Percentiles rank a stretch among this genome's conserved stretches.
Conservation (phyloP, 1,140 invertebrate species). For the Brachionus calyciflorus region DNA sequence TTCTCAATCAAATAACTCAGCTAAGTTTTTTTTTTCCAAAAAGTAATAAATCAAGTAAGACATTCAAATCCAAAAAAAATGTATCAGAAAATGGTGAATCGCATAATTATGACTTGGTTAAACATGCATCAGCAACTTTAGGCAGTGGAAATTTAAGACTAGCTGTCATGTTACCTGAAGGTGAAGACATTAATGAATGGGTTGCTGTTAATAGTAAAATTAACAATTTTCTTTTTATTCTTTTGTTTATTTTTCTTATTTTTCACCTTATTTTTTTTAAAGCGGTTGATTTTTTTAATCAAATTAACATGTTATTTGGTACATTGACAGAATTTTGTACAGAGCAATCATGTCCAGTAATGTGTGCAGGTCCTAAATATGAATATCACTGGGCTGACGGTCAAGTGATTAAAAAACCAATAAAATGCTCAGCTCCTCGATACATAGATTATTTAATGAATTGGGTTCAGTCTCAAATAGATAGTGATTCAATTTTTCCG, state of each 20-base stretch:
- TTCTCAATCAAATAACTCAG: slow-evolving; percentile 12
- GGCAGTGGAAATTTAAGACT: slow-evolving; percentile 92
- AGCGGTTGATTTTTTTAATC: slow-evolving; percentile 99
- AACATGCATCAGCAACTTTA: slow-evolving; percentile 94
- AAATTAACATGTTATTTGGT: slow-evolving; percentile 99
- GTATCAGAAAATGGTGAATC: slow-evolving; percentile 4
- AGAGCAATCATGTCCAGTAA: slow-evolving; percentile 92
- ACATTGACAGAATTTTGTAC: slow-evolving; percentile 99
- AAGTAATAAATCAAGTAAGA: slow-evolving; percentile 76
- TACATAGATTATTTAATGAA: slow-evolving; percentile 99
- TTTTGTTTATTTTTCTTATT: background rate
- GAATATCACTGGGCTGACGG: slow-evolving; percentile 99
- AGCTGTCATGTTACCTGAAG: slow-evolving; percentile 93
- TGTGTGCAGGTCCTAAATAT: slow-evolving; percentile 92
- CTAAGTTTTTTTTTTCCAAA: slow-evolving; percentile 42
- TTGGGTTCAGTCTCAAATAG: slow-evolving; percentile 98
- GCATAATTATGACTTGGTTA: slow-evolving; percentile 83
- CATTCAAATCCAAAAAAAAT: slow-evolving; percentile 42
- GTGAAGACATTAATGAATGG: slow-evolving; percentile 99
- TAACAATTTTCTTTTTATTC: slow-evolving; percentile 2
- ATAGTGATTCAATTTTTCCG: slow-evolving; percentile 96
- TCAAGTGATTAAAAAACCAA: slow-evolving; percentile 94
- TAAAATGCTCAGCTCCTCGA: slow-evolving; percentile 97
- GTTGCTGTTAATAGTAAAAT: slow-evolving; percentile 96
- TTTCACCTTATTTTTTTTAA: too few relatives aligned